Conservation (phyloP, 2,888 invertebrate species). For the Ennomos fuscantarius region DNA sequence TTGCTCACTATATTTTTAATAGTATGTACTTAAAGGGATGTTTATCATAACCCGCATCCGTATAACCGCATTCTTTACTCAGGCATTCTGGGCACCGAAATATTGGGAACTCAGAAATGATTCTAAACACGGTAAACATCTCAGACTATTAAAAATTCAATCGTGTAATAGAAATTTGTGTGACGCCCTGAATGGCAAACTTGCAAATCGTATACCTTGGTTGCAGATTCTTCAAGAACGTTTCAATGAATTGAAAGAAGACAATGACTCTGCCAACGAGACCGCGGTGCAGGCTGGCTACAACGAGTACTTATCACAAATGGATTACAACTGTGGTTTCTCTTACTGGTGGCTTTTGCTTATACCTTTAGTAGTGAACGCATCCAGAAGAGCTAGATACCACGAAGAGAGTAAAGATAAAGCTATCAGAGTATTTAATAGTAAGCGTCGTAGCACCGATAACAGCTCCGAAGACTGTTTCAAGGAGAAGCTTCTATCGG, state of each 20-base stretch:
- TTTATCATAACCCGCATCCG: too few species aligned
- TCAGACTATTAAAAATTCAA: too few species aligned
- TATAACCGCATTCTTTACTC: too few species aligned
- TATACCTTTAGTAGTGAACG: background rate
- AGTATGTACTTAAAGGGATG: too few species aligned
- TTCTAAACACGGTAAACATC: too few species aligned
- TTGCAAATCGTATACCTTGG: too few species aligned
- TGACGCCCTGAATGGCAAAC: too few species aligned
- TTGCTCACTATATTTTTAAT: too few species aligned
- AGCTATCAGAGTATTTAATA: background rate
- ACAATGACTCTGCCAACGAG: slow-evolving; percentile 1
- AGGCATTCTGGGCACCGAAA: too few species aligned
- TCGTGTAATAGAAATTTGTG: too few species aligned
- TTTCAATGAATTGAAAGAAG: slow-evolving; percentile 2
- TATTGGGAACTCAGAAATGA: too few species aligned
- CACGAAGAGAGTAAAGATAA: slow-evolving; percentile 2
- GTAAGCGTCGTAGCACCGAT: background rate
- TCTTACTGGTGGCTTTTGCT: slow-evolving; percentile 1
- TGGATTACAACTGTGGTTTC: slow-evolving; percentile 8
- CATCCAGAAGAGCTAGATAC: background rate
- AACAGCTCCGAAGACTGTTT: background rate
- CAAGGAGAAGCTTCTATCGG: too few species aligned
- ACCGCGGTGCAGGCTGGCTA: background rate
- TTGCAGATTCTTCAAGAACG: slow-evolving; percentile 3
- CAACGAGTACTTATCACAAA: background rate